Base-by-base conservation (phyloP, 2,888 invertebrate species). In the Tachystola acroxantha region DNA sequence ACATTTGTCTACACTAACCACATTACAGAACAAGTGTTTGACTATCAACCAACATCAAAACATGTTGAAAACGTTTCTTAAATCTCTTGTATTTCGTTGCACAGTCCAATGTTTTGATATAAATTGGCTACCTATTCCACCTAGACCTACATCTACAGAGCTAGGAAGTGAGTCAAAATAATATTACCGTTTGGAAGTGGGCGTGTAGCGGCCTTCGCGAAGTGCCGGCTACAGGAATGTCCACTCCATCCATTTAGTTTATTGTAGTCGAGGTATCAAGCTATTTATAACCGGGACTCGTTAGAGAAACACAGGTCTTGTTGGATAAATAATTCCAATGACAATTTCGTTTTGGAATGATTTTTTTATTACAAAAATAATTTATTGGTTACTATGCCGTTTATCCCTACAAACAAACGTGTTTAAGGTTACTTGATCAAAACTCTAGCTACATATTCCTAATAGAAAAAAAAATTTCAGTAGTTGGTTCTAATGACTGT, bases 141-240 rank as follows among this genome's bases (percentile, higher is more conserved):
- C 40, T 24, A 36, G 36, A 34, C 32, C 35, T 29, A 34, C 20
- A 26, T 36, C 4, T 22, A 7, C n/a, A 10, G 13, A 34, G 27
- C 26, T 37, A 42, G 42, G 42, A 40, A 42, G 42, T 32, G 37
- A 38, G 11, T 39, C 36, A 27, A 45, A 42, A 40, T 36, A 41
- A 37, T 44, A 28, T 42, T 39, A 25, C 24, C n/a, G 24, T 24
- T 7, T 32, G 7, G 10, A 10, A 10, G 40, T 43, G 43, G 39
- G 42, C 39, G 46, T 40, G 7, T 4, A 27, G 10, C 28, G 42
- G 26, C 39, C 39, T 40, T 40, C 36, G 28, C 30, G 22, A 30
- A 3, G 28, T 28, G 35, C 16, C 24, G 35, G n/a, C 28, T 14
- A 26, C 9, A 32, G 31, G 42, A 41, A 37, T 36, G 39, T 32